Evolutionary conservation across 1,140 invertebrate species (phyloP).

Genomic region (Drusus annulatus): DNA sequence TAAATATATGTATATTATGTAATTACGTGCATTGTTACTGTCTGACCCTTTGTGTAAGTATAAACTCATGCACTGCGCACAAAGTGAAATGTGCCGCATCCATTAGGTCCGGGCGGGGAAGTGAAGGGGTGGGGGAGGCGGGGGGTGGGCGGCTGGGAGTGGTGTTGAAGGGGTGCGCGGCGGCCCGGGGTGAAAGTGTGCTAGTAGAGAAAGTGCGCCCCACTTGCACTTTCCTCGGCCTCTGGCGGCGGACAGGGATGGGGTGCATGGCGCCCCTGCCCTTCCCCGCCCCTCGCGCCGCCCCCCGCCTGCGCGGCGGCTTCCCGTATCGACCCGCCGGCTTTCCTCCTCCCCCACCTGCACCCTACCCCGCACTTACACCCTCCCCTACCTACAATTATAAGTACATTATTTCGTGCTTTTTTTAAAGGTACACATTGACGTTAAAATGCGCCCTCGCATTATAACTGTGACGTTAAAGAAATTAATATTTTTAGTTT

Average conservation of each 20-base stretch:
- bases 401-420: conserved; percentile 18
- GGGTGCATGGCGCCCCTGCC: conserved; percentile 61
- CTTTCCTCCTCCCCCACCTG: conserved; percentile 61
- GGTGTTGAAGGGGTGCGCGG: background rate
- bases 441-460: conserved; percentile 1
- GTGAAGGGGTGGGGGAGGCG: background rate
- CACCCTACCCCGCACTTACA: conserved; percentile 8
- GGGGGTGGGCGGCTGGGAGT: background rate
- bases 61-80: conserved; percentile 7
- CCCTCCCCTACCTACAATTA: conserved; percentile 31
- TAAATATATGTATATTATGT: too few relatives aligned
- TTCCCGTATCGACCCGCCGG: conserved; percentile 65
- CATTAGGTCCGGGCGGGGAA: conserved; percentile 15
- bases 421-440: background rate
- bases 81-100: conserved; percentile 45
- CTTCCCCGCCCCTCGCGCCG: background rate
- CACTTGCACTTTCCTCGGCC: conserved; percentile 57
- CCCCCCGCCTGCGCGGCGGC: conserved; percentile 53
- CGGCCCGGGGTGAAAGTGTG: conserved; percentile 55
- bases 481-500: too few relatives aligned
- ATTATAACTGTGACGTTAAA: too few relatives aligned
- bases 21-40: too few relatives aligned
- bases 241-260: conserved; percentile 34
- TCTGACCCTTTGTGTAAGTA: too few relatives aligned
- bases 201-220: conserved; percentile 58